Conservation (phyloP, 2,888 invertebrate genomes). For the Xestoiulus laeticollis region DNA sequence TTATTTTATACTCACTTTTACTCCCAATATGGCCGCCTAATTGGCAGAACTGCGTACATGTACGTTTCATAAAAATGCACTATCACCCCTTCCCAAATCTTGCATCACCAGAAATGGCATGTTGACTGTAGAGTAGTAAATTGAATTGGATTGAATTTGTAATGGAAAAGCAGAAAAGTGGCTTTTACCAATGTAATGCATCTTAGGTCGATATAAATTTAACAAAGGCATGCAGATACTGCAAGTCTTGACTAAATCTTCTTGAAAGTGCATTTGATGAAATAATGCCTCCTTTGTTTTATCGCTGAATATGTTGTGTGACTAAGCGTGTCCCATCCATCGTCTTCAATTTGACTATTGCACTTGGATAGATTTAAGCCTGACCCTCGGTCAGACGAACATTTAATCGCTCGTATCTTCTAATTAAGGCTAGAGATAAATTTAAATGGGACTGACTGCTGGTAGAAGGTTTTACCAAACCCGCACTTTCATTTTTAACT, state of each 20-base stretch:
- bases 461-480: neutral
- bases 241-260: neutral
- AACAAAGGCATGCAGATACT: too few relatives aligned
- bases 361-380: neutral
- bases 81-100: too few relatives aligned
- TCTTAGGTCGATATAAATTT: too few relatives aligned
- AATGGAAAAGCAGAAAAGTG: too few relatives aligned
- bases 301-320: neutral
- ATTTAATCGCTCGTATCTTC: neutral
- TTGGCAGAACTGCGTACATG: too few relatives aligned
- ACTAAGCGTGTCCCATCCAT: neutral
- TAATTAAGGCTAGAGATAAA: neutral
- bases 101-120: too few relatives aligned
- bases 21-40: too few relatives aligned
- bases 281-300: slow-evolving; percentile 6
- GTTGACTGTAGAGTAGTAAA: too few relatives aligned
- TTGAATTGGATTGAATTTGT: too few relatives aligned
- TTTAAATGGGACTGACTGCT: neutral
- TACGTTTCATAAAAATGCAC: too few relatives aligned
- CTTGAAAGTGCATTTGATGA: neutral
- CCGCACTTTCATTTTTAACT: neutral
- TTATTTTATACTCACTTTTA: too few relatives aligned
- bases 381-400: neutral
- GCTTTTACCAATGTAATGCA: too few relatives aligned
- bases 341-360: neutral